Evolutionary conservation across 2,797 vertebrate species (phyloP), one percentile per base, ranked within the genome.

Genomic region (Rhinogobio ventralis): DNA sequence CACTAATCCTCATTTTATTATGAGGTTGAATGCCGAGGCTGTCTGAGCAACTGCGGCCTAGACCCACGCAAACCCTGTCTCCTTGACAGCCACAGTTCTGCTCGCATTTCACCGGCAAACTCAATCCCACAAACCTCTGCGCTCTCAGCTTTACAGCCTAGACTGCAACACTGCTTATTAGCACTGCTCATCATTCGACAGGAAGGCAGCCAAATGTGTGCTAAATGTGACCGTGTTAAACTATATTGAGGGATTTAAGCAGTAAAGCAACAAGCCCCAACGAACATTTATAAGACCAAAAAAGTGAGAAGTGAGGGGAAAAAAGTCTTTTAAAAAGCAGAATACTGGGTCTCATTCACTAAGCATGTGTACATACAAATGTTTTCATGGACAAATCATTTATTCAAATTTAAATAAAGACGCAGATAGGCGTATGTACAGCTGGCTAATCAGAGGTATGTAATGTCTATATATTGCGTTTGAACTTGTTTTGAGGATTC

Each of bases 81-180:
- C 85, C 74, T 71, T 66, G 4, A 55, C 28, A 6, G 55, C 74
- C 67, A 42, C 80, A 78, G 55, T 83, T 71, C 67, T 82, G 55
- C 81, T 79, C 67, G 19, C 30, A 33, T 85, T 69, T 84, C 85
- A 74, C 25, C 53, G 7, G 33, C 19, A 73, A 74, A 19, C 36
- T 55, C 60, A 53, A 60, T 79, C 75, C 76, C 53, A 72, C 81
- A 79, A 67, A 66, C 46, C 68, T 83, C 55, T 78, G 74, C 4
- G 1, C n/a, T 79, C 68, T 83, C 57, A 86, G 33, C 67, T 19
- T 77, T 53, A 49, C 57, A 85, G 57, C 45, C 17, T 77, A 23
- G 23, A 81, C 51, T 67, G 36, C 33, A 77, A 79, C 33, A 77
- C 28, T 74, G 73, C 51, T 77, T 86, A 81, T 81, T 81, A 76